Base-by-base conservation (phyloP, 2,113 vertebrate genomes). In the Chamaea fasciata region DNA sequence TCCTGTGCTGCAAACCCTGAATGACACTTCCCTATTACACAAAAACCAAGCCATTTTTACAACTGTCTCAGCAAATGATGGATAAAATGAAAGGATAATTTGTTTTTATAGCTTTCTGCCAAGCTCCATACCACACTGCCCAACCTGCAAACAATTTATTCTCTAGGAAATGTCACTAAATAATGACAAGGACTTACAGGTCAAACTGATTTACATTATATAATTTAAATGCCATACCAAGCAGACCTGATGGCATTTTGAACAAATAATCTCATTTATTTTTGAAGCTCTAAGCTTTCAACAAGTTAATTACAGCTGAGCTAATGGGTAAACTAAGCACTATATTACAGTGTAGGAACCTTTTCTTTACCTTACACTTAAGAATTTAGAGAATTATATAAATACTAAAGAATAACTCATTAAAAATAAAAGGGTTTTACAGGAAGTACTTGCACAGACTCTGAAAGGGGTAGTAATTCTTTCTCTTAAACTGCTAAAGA, bases 261-360 rank as follows among this genome's bases (percentile, higher is more conserved):
- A 98, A 98, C 98, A 98, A 98, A 97, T 97, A 97, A 98, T 98
- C 95, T 96, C 96, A 97, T 98, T 98, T 98, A 97, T 97, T 98
- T 98, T 95, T 95, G 92, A 97, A 93, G 89, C 90, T 94, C 88
- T 94, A 95, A 96, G 95, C 95, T 94, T 96, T 96, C 96, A 92
- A 89, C 94, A 96, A 97, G 97, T 96, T 97, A 97, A 97, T 97
- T 96, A 97, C 94, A 95, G 86, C 75, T 96, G 93, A 97, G 92
- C 96, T 97, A 96, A 96, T 94, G 84, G 95, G 86, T 92, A 97
- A 96, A 96, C 95, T 83, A 92, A 95, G 79, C 80, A 87, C 82
- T 93, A 26, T 63, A 93, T 95, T 88, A 83, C 13, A 76, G 92
- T 1, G 4, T 26, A 70, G 27, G 87, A 94, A 90, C 80, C 86